Evolutionary conservation across 1,140 invertebrate genomes (phyloP).

Genomic region (Forficula auricularia): DNA sequence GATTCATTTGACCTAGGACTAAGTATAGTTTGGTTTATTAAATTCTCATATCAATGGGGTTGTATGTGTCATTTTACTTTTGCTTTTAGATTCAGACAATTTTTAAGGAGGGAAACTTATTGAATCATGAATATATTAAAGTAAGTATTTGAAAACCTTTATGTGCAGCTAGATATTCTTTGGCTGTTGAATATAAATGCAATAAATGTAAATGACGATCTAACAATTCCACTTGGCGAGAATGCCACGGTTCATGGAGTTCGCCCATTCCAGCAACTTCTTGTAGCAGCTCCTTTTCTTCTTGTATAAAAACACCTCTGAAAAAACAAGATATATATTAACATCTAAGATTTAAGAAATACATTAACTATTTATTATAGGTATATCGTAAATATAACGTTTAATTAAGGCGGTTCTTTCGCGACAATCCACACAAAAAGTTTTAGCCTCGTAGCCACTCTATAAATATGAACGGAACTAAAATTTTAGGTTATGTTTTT

Average conservation of each 20-base stretch:
- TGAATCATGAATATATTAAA: no score
- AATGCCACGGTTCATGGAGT: conserved; percentile 65
- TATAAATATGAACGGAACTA: no score
- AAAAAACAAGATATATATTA: conserved; percentile 18
- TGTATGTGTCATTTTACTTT: no score
- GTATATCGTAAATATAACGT: conserved; percentile 3
- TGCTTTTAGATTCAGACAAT: no score
- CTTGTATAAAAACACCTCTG: conserved; percentile 76
- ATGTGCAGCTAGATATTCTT: conserved; percentile 48
- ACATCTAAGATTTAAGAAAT: conserved; percentile 3
- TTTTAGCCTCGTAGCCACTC: no score
- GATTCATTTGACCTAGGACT: no score
- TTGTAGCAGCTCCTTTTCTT: conserved; percentile 77
- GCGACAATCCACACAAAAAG: no score
- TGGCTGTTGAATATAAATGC: conserved; percentile 70
- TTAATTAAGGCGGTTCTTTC: no score
- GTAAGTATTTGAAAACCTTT: conserved; percentile 33
- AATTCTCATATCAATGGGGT: no score
- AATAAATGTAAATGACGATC: conserved; percentile 67
- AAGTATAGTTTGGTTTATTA: no score
- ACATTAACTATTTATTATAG: conserved; percentile 9
- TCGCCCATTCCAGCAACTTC: conserved; percentile 78
- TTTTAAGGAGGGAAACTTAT: no score
- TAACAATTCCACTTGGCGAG: conserved; percentile 58
- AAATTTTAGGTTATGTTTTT: no score